Base-by-base conservation (phyloP, 2,113 vertebrate species). In the Takifugu bimaculatus region DNA sequence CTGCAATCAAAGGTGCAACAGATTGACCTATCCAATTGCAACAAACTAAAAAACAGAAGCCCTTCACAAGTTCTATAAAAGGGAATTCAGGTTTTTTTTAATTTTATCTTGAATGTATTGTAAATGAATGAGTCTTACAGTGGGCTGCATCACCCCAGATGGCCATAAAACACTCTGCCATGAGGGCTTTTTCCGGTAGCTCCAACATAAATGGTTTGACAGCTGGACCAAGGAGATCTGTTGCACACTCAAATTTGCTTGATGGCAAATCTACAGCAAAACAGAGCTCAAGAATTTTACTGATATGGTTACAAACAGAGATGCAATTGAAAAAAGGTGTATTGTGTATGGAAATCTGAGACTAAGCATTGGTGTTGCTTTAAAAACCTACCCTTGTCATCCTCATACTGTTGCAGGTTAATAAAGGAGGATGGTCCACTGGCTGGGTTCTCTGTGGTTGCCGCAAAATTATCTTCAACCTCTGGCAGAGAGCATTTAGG, bases 381-480 rank as follows among this genome's bases (percentile, higher is more conserved):
- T 10, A 55, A 25, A 44, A 64, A 79, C 80, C 10, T 72, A 88
- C 86, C 27, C 6, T 6, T 4, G 27, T 78, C 47, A 0, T 87
- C 76, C 35, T 84, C 79, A 25, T 48, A 71, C 12, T 57, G 26
- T 3, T 86, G 65, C 49, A 85, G 47, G 7, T 78, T 68, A 45
- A 90, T 71, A 74, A 89, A 72, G 43, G 87, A 89, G 6, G 81
- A 84, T 1, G 86, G 89, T 6, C 90, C 90, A 67, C 90, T 91
- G 42, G 42, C 42, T 1, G 47, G 28, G 5, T 27, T 50, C 57
- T 58, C 49, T 6, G 12, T 26, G 7, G 1, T 39, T 56, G 44
- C 57, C 4, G 49, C 28, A 39, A 85, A 79, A 60, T 81, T 51
- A 67, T 85, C 74, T 49, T 77, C 62, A 47, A 78, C 78, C 0